phyloP scores from a whole-genome alignment of 2,113 vertebrate species.

The Melospiza melodia region DNA sequence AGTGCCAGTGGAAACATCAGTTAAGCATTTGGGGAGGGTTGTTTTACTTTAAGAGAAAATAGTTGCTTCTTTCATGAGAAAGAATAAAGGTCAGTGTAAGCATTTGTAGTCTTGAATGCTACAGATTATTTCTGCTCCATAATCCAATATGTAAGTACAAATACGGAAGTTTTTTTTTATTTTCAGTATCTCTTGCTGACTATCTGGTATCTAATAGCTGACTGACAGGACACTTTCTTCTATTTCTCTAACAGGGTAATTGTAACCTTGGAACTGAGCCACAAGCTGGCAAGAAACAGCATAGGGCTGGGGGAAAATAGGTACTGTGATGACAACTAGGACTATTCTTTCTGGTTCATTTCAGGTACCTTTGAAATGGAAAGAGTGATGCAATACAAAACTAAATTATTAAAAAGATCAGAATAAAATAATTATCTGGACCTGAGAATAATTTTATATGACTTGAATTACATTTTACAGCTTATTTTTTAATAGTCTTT shows the following conservation, averaged over 20 bases:
- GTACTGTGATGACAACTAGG: not conserved
- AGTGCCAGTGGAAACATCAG: not conserved
- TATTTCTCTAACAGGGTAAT: not conserved
- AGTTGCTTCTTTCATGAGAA: not conserved
- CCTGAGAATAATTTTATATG: not conserved
- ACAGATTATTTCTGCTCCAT: not conserved
- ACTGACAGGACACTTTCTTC: not conserved
- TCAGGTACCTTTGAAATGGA: not conserved
- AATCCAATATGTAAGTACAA: not conserved
- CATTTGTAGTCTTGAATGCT: not conserved
- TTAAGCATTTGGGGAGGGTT: rapidly evolving
- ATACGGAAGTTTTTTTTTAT: rapidly evolving
- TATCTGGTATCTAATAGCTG: not conserved
- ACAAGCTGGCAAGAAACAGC: not conserved
- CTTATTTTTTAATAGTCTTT: not conserved
- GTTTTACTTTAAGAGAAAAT: not conserved
- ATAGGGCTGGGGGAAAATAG: not conserved
- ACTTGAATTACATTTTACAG: not conserved
- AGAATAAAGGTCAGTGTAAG: not conserved
- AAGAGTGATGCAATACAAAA: not conserved
- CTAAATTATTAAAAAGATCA: not conserved
- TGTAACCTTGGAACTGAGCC: not conserved
- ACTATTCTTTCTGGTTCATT: not conserved
- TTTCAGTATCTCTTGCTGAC: not conserved
- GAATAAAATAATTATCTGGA: not conserved